Conservation (phyloP, 2,113 vertebrate genomes). For the Hymenochirus boettgeri region DNA sequence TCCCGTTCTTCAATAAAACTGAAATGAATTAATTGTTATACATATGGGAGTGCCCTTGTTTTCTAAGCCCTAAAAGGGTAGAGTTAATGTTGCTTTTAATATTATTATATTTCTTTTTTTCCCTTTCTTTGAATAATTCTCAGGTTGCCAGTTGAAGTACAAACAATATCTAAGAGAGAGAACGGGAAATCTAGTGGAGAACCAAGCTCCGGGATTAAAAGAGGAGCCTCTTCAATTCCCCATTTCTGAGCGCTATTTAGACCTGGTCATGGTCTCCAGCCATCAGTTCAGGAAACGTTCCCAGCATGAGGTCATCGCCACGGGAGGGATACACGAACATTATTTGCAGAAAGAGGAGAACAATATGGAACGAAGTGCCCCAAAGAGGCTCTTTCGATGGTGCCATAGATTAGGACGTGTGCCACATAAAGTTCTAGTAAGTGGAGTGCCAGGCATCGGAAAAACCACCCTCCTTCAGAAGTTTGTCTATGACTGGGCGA, state of each 20-base stretch:
- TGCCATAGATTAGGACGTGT: background rate
- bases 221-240: background rate
- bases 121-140: no score
- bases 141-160: slow-evolving; percentile 9
- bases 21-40: no score
- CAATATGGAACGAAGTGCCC: background rate
- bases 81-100: no score
- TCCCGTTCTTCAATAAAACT: no score
- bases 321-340: background rate
- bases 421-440: slow-evolving; percentile 44
- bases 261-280: background rate
- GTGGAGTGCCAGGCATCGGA: slow-evolving; percentile 59
- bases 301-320: slow-evolving; percentile 8
- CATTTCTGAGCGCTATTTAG: slow-evolving; percentile 3
- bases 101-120: no score
- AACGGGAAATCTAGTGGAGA: background rate
- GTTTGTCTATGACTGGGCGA: slow-evolving; percentile 24
- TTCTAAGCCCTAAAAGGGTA: no score
- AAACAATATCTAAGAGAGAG: slow-evolving; percentile 7
- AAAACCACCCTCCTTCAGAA: slow-evolving; percentile 61
- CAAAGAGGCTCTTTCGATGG: background rate
- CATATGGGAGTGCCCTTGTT: no score
- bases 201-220: background rate
- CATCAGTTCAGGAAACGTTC: slow-evolving; percentile 1
- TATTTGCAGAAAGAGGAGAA: background rate